Evolutionary conservation across 1,140 invertebrate species (phyloP), one percentile per base, ranked within the genome.

Genomic region (Periplaneta americana): DNA sequence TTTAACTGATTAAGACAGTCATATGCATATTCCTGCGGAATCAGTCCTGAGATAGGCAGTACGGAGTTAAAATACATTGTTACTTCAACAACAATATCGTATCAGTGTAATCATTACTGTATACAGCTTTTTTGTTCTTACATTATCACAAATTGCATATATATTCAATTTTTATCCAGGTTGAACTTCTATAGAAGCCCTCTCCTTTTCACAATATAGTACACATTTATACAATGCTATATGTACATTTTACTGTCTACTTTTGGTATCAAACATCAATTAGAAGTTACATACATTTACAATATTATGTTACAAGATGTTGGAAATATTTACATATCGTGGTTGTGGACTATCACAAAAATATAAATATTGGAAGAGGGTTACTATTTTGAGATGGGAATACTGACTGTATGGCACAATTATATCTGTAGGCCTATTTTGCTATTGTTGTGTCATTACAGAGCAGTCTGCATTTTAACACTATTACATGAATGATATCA

Each of bases 351-450:
- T 77, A 77, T 77, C 33, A 77, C 33, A 34, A 77, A 34, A 77
- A 77, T 77, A 77, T 77, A 77, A 34, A 77, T 34, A 33, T 22
- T 77, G 75, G 33, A 77, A 34, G 75, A 34, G 35, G 31, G 33
- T 22, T 22, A 76, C 11, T 33, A 31, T 77, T 77, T 77, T 77
- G 4, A 34, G 75, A 77, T 77, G 75, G 33, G 32, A 77, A 77
- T 77, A 77, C 75, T 77, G 75, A 77, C 75, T 77, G 75, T 77
- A 77, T 77, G 75, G 75, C 75, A 77, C 75, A 77, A 77, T 33
- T 48, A 11, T n/a, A 77, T 5, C 33, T 34, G 33, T 77, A 77
- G 35, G 35, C 35, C 75, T 28, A 11, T n/a, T 33, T 77, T 31
- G 33, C 33, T 34, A 77, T 34, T 77, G 17, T 77, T 48, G 39